Evolutionary conservation across 2,113 vertebrate genomes (phyloP).

Genomic region (Hippoglossus stenolepis): DNA sequence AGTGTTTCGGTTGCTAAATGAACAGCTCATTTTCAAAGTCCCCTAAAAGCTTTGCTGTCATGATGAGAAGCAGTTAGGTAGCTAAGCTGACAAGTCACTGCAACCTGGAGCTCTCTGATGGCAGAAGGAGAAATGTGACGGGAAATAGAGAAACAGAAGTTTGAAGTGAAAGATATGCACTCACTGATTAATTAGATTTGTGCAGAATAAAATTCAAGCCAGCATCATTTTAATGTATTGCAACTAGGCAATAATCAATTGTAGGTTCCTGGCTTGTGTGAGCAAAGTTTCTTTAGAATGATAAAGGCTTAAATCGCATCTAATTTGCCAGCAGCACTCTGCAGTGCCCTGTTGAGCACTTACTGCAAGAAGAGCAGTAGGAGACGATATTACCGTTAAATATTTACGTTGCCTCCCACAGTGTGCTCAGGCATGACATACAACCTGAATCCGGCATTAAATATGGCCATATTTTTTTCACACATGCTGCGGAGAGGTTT

Average conservation of each 20-base stretch:
- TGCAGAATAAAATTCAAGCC: neutral
- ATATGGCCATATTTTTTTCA: constrained; percentile 41
- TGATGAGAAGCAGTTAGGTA: constrained; percentile 42
- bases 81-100: constrained; percentile 32
- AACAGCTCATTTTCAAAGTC: constrained; percentile 53
- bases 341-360: constrained; percentile 49
- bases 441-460: constrained; percentile 65
- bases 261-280: neutral
- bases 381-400: constrained; percentile 63
- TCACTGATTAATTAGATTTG: neutral
- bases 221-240: neutral
- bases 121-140: neutral
- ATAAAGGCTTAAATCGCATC: constrained; percentile 32
- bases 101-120: constrained; percentile 21
- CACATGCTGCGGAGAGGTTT: constrained; percentile 25
- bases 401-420: constrained; percentile 69
- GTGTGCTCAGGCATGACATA: constrained; percentile 61
- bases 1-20: constrained; percentile 48
- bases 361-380: constrained; percentile 38
- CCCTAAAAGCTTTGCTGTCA: constrained; percentile 54
- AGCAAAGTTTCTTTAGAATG: constrained; percentile 7
- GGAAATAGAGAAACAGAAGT: neutral
- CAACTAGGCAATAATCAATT: neutral
- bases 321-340: constrained; percentile 22
- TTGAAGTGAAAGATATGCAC: constrained; percentile 4